Conservation (phyloP, 2,113 vertebrate genomes). For the Pterocles orientalis region DNA sequence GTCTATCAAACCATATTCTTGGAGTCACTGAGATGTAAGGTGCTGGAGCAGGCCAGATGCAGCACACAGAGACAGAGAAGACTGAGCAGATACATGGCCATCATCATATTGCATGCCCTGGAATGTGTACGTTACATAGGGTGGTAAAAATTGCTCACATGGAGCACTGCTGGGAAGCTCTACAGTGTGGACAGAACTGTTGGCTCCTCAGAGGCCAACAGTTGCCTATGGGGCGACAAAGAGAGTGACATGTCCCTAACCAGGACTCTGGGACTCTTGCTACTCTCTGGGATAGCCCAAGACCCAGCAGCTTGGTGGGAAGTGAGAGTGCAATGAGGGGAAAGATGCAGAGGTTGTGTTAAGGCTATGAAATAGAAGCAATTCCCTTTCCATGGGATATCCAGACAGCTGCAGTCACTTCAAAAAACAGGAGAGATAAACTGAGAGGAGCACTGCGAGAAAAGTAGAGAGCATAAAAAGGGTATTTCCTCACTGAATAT, state of each 20-base stretch:
- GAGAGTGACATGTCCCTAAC: fast-evolving
- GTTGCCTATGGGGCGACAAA: neutral
- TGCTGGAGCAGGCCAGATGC: neutral
- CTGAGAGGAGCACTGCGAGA: neutral
- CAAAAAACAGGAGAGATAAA: neutral
- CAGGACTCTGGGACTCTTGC: neutral
- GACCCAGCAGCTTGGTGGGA: neutral
- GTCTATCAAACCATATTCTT: neutral
- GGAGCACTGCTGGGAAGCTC: neutral
- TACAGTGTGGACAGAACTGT: neutral
- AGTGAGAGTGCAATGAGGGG: neutral
- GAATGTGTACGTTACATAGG: neutral
- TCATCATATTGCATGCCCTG: fast-evolving
- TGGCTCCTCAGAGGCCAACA: neutral
- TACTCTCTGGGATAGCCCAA: neutral
- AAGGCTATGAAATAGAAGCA: neutral
- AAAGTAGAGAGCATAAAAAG: neutral
- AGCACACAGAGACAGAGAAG: neutral
- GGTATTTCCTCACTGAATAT: neutral
- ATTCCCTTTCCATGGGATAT: neutral
- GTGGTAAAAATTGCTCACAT: neutral
- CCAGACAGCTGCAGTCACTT: neutral
- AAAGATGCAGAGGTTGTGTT: neutral
- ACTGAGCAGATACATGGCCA: neutral
- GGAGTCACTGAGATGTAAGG: neutral